Base-by-base conservation (phyloP, 1,140 invertebrate genomes). In the Latrodectus geometricus region DNA sequence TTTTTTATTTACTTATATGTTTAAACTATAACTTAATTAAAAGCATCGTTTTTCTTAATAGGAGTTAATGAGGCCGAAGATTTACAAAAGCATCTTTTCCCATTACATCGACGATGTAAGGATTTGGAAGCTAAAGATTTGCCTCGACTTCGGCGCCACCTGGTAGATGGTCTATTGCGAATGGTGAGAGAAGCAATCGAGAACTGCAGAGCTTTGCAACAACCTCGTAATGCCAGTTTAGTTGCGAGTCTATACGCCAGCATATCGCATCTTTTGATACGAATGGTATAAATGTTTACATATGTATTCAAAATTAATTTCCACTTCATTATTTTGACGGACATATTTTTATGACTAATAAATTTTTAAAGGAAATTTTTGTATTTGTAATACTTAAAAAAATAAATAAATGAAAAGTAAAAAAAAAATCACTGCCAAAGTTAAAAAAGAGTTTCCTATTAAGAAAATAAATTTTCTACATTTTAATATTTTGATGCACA, bases 61-160 rank as follows among this genome's bases (percentile, higher is more conserved):
- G 95, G 96, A 54, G 92, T 98, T 73, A 95, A 95, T 0, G 97
- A 99, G 92, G 96, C 97, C 11, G 94, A 95, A 90, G 97, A 98
- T 90, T 97, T 99, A 89, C 94, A 95, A 69, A 91, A 96, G 72
- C 96, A 97, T 91, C 91, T 98, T 82, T 95, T 95, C 88, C 97
- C 97, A 2, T 91, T 99, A 49, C 52, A 86, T 61, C 21, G 74
- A 4, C 21, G 83, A 9, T 86, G 83, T 23, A 86, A 86, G 49
- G 83, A 86, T 56, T 23, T 86, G 20, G 83, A 86, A 23, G 83
- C 83, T 15, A 86, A 86, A 23, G 83, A 86, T 11, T 49, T 86
- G 4, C 83, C 83, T 0, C 11, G 83, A n/a, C 9, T 86, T 14
- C n/a, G 83, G 0, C 75, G n/a, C 17, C 65, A 78, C 14, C 65